These are phyloP conservation scores for Aldrovandia affinis DNA, from an alignment of 2,797 vertebrate genomes.

Conservation along the genomic window DNA sequence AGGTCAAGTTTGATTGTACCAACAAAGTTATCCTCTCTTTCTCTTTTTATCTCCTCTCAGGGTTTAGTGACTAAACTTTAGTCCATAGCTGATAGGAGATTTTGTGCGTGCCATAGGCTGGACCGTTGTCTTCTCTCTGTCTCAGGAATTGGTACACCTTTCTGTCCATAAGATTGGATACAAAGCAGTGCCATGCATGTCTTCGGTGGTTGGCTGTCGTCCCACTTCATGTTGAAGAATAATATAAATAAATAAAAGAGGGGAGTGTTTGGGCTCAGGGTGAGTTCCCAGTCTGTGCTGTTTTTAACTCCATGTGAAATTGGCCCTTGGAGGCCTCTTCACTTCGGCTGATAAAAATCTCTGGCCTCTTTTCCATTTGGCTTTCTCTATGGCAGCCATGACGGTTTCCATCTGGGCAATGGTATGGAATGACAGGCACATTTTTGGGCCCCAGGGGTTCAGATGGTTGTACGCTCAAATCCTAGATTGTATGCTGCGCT, in stretches of 20 bases:
- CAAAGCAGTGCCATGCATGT: not conserved
- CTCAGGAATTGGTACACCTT: not conserved
- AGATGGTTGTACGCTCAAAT: not conserved
- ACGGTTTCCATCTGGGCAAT: not conserved
- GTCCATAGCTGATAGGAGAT: not conserved
- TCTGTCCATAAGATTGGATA: not conserved
- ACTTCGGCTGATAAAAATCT: not conserved
- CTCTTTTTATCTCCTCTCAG: not conserved
- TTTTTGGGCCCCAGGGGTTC: not conserved
- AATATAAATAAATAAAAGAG: constrained; percentile 15
- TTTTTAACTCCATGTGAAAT: constrained; percentile 26
- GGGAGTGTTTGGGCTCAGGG: not conserved
- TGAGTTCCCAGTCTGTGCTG: not conserved
- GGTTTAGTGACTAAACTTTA: too few species aligned
- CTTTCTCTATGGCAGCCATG: not conserved
- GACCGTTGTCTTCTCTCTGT: not conserved
- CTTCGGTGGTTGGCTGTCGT: not conserved
- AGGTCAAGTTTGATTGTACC: constrained; percentile 64
- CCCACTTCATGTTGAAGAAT: constrained; percentile 3
- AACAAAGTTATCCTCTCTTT: constrained; percentile 41
- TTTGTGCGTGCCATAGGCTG: not conserved
- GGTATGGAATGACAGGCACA: not conserved
- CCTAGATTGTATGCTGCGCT: not conserved
- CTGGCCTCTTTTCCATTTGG: not conserved
- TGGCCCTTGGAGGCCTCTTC: not conserved